Percentiles rank a stretch among this genome's conserved stretches.
phyloP scores from a whole-genome alignment of 2,888 invertebrate species.

The Alloplasta piceator region DNA sequence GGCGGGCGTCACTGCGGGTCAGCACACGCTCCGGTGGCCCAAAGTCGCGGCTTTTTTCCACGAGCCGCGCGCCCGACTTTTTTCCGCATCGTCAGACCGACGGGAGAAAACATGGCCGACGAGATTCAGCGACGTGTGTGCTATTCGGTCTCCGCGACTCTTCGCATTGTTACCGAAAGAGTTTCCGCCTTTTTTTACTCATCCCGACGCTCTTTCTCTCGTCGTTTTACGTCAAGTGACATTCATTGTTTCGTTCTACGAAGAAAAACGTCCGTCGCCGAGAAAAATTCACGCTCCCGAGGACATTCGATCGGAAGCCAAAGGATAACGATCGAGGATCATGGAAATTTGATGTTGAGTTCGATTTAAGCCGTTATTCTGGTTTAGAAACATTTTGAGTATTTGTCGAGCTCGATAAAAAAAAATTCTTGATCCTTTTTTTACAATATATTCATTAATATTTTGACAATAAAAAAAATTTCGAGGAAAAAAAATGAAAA shows the following conservation, averaged over 20 bases:
- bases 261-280: too few relatives aligned
- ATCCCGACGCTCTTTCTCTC: neutral
- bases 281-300: too few relatives aligned
- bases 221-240: neutral
- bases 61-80: constrained; percentile 5
- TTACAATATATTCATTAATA: too few relatives aligned
- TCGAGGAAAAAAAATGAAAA: too few relatives aligned
- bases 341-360: too few relatives aligned
- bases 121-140: constrained; percentile 37
- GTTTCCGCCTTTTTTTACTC: neutral
- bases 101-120: constrained; percentile 39
- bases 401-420: too few relatives aligned
- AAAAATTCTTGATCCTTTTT: too few relatives aligned
- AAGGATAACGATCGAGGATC: too few relatives aligned
- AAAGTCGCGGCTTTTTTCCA: constrained; percentile 29
- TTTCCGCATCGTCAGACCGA: constrained; percentile 5
- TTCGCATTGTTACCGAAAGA: constrained; percentile 24
- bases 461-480: too few relatives aligned
- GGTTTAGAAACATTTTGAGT: too few relatives aligned
- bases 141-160: constrained; percentile 13
- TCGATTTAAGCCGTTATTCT: too few relatives aligned
- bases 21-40: constrained; percentile 38
- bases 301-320: too few relatives aligned
- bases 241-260: neutral
- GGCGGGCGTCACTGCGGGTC: constrained; percentile 62